These are phyloP conservation scores for Spodoptera exigua DNA, from an alignment of 2,888 invertebrate genomes.

Conservation along the genomic window DNA sequence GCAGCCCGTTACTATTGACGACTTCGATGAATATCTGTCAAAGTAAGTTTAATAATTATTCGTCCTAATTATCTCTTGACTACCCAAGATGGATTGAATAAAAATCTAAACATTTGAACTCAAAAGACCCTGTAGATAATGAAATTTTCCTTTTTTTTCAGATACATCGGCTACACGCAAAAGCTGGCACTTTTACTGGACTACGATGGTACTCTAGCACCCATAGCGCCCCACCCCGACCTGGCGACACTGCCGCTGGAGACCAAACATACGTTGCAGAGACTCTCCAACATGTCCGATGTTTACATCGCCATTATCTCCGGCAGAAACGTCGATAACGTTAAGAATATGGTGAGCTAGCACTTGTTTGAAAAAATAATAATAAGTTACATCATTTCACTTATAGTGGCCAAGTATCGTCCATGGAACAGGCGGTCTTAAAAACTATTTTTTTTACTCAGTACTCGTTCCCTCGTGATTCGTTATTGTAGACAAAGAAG, in stretches of 20 bases:
- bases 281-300: constrained; percentile 95
- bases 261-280: constrained; percentile 94
- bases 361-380: background rate
- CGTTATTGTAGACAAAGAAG: too few relatives aligned
- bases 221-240: constrained; percentile 96
- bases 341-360: constrained; percentile 93
- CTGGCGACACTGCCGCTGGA: constrained; percentile 95
- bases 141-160: too few relatives aligned
- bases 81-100: too few relatives aligned
- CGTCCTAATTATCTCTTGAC: background rate
- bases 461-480: too few relatives aligned
- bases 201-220: constrained; percentile 96
- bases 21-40: constrained; percentile 96
- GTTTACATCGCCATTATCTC: constrained; percentile 96
- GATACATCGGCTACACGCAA: constrained; percentile 95
- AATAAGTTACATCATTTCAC: too few relatives aligned
- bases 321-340: constrained; percentile 95
- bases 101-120: too few relatives aligned
- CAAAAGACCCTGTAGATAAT: too few relatives aligned
- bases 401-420: too few relatives aligned
- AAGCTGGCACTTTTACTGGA: constrained; percentile 95
- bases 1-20: constrained; percentile 97
- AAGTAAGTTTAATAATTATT: constrained; percentile 90
- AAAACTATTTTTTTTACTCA: too few relatives aligned
- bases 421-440: too few relatives aligned